A percentile compares a stretch with the other conserved stretches of the same genome.
Conservation (phyloP, 2,113 vertebrate genomes). For the Microcebus lehilahytsara region DNA sequence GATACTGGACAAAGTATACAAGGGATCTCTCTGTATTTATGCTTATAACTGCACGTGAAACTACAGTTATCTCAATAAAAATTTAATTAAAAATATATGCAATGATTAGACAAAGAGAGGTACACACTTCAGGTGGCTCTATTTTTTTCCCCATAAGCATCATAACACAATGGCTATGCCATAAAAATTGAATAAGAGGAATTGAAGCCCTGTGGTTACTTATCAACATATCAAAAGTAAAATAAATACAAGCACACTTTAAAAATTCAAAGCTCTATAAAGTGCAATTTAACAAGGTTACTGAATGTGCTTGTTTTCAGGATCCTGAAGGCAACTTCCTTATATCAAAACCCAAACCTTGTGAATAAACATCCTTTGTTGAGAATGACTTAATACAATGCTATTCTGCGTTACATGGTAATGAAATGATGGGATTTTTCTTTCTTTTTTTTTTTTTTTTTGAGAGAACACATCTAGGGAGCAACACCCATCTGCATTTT, state of each 20-base stretch:
- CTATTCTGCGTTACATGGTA: not conserved
- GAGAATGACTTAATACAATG: not conserved
- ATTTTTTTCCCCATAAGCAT: not conserved
- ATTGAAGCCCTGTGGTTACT: not conserved
- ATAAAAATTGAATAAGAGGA: slow-evolving; percentile 45
- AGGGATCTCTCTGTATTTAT: not conserved
- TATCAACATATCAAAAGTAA: slow-evolving; percentile 32
- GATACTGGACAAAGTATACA: not conserved
- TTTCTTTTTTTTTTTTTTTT: not conserved
- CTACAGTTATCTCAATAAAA: not conserved
- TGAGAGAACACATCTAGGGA: not conserved
- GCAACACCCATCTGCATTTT: not conserved
- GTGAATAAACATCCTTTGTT: not conserved
- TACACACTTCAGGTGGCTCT: not conserved
- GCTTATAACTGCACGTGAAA: not conserved
- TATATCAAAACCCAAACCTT: not conserved
- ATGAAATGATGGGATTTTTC: not conserved
- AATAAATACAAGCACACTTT: not conserved
- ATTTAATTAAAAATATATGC: not conserved
- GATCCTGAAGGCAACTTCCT: slow-evolving; percentile 37
- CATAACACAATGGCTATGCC: not conserved
- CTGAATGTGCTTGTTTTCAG: slow-evolving; percentile 7
- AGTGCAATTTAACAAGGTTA: not conserved
- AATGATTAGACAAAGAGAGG: not conserved
- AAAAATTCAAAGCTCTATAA: slow-evolving; percentile 18